Percentiles rank a stretch among this genome's conserved stretches.
Evolutionary conservation across 2,113 vertebrate species (phyloP).

Genomic region (Plecturocebus donacophilus): DNA sequence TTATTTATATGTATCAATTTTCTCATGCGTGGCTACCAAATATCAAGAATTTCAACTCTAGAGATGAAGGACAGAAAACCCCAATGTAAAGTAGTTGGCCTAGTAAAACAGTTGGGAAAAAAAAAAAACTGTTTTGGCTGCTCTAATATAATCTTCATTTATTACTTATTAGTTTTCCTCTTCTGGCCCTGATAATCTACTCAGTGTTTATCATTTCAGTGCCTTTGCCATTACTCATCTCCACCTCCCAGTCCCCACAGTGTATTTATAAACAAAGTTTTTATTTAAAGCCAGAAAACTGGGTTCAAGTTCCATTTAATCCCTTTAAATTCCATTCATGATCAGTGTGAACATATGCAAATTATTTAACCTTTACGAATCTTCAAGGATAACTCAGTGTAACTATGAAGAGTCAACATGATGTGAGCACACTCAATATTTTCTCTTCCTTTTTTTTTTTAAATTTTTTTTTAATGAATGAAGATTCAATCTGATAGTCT

Average conservation of each 20-base stretch:
- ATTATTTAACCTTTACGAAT: conserved; percentile 3
- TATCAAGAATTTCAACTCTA: conserved; percentile 23
- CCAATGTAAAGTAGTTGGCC: background rate
- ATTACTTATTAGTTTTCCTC: background rate
- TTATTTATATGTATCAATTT: background rate
- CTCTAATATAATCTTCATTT: background rate
- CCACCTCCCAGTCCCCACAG: background rate
- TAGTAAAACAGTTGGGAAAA: background rate
- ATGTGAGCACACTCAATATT: background rate
- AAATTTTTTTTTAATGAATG: background rate
- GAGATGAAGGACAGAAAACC: background rate
- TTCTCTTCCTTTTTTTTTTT: background rate
- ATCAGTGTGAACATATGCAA: background rate
- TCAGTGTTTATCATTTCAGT: background rate
- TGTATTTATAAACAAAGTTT: background rate
- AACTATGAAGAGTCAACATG: background rate
- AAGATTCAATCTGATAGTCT: conserved; percentile 3
- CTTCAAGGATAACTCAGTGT: background rate
- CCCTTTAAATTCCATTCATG: background rate
- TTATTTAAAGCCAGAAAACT: background rate
- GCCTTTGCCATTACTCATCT: background rate
- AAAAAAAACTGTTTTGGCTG: background rate
- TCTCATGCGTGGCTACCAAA: background rate
- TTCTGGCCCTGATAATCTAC: background rate
- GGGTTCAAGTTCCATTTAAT: background rate